phyloP scores from a whole-genome alignment of 2,888 invertebrate genomes.

The Peribatodes rhomboidaria region DNA sequence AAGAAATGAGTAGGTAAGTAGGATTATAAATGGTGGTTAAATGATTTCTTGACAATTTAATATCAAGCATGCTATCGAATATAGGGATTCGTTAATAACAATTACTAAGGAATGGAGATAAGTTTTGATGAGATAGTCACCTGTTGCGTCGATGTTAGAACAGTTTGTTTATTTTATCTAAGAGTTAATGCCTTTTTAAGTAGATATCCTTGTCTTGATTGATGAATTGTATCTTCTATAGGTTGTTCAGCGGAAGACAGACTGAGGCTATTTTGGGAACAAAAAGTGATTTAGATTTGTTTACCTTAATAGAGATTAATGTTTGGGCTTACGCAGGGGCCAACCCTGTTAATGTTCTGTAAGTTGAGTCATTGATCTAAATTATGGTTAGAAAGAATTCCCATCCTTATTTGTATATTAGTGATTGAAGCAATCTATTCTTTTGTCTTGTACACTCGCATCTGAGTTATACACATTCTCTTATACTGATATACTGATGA shows the following conservation, averaged over 20 bases:
- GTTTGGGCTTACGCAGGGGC: constrained; percentile 44
- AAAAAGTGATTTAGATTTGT: constrained; percentile 75
- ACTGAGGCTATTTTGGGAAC: constrained; percentile 59
- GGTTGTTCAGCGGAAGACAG: constrained; percentile 66
- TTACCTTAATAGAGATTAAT: constrained; percentile 80
- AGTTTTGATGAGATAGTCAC: constrained; percentile 48
- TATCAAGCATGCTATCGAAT: constrained; percentile 69
- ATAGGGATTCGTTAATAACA: constrained; percentile 72
- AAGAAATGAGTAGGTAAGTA: constrained; percentile 55
- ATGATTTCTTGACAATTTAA: constrained; percentile 83
- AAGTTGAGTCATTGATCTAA: constrained; percentile 42
- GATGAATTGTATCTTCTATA: constrained; percentile 72
- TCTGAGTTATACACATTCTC: constrained; percentile 9
- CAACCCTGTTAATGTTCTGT: constrained; percentile 28
- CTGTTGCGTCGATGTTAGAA: constrained; percentile 42
- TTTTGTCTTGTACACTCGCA: too few species aligned
- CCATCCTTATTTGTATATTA: neutral
- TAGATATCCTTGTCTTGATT: constrained; percentile 82
- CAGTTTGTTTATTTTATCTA: constrained; percentile 59
- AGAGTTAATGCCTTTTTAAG: constrained; percentile 80
- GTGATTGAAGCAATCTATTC: too few species aligned
- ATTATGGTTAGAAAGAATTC: constrained; percentile 29
- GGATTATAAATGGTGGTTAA: constrained; percentile 75
- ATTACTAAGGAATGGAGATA: constrained; percentile 69
- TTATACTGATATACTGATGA: too few species aligned